Percentiles rank a stretch among this genome's conserved stretches.
phyloP scores from a whole-genome alignment of 1,140 invertebrate genomes.

The Thaumatotibia leucotreta region DNA sequence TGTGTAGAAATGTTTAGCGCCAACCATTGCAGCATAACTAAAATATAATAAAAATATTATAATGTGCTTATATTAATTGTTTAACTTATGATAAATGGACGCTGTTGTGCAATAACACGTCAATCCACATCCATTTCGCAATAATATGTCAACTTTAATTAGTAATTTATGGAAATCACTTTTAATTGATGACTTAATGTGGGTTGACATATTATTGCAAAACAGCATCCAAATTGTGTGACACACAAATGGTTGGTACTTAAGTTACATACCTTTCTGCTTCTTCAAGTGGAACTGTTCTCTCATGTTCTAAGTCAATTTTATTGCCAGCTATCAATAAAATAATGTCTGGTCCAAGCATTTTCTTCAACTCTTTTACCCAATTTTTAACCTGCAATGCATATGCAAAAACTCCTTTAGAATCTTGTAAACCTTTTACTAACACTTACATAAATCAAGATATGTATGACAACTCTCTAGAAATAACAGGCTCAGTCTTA shows the following conservation, averaged over 20 bases:
- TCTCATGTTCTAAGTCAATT: conserved; percentile 94
- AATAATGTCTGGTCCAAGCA: conserved; percentile 95
- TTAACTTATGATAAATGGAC: too few species aligned
- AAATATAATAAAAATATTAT: conserved; percentile 36
- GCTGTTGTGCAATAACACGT: background rate
- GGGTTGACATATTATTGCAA: too few species aligned
- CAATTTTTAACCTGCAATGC: conserved; percentile 95
- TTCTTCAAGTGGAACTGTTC: conserved; percentile 89
- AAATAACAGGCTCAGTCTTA: too few species aligned
- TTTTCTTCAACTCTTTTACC: conserved; percentile 98
- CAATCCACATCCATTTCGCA: too few species aligned
- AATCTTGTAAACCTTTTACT: too few species aligned
- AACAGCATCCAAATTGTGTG: background rate
- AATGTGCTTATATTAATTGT: too few species aligned
- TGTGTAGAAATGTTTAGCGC: conserved; percentile 95
- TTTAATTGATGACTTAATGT: too few species aligned
- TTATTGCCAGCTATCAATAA: conserved; percentile 98
- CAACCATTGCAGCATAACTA: conserved; percentile 94
- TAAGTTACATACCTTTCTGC: conserved; percentile 84
- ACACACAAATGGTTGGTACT: background rate
- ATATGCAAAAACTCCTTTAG: too few species aligned
- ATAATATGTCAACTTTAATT: too few species aligned
- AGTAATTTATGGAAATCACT: too few species aligned
- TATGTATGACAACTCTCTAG: too few species aligned
- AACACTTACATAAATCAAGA: too few species aligned